Percentiles rank a stretch among this genome's conserved stretches.
phyloP scores from a whole-genome alignment of 2,113 vertebrate species.

The Perca fluviatilis region DNA sequence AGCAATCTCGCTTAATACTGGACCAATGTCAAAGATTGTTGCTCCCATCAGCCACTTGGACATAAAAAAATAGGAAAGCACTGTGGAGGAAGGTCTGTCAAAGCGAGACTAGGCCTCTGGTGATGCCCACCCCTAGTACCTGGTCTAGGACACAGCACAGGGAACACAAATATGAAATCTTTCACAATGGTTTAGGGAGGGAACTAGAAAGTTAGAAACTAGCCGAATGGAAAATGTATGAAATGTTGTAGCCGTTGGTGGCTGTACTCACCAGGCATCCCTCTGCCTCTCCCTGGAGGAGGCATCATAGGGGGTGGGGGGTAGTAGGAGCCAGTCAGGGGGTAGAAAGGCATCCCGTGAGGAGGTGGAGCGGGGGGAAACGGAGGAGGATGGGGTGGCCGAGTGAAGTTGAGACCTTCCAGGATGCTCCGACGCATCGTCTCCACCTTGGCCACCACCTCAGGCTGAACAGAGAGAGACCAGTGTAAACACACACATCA shows the following conservation, averaged over 20 bases:
- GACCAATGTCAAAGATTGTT: too few species aligned
- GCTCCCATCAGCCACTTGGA: too few species aligned
- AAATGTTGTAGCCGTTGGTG: not conserved
- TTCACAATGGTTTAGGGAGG: not conserved
- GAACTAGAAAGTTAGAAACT: too few species aligned
- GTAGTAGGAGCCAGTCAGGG: constrained; percentile 86
- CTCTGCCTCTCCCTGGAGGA: constrained; percentile 89
- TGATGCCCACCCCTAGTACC: not conserved
- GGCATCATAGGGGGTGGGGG: constrained; percentile 90
- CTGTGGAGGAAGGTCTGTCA: too few species aligned
- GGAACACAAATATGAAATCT: not conserved
- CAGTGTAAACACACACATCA: not conserved
- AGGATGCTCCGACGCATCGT: constrained; percentile 97
- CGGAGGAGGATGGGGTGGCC: constrained; percentile 89
- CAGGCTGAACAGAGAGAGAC: constrained; percentile 80
- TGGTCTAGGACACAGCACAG: not conserved
- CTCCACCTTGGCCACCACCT: constrained; percentile 94
- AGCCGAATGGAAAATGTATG: too few species aligned
- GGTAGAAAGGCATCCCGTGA: constrained; percentile 94
- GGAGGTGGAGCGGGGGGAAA: constrained; percentile 87
- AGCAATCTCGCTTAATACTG: too few species aligned
- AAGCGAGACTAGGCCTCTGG: too few species aligned
- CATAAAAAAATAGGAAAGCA: too few species aligned
- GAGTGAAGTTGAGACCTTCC: constrained; percentile 93
- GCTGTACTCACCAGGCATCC: constrained; percentile 88